A percentile compares a stretch with the other conserved stretches of the same genome.
These are phyloP conservation scores for Cyrtonyx montezumae DNA, from an alignment of 2,113 vertebrate genomes.

Conservation along the genomic window DNA sequence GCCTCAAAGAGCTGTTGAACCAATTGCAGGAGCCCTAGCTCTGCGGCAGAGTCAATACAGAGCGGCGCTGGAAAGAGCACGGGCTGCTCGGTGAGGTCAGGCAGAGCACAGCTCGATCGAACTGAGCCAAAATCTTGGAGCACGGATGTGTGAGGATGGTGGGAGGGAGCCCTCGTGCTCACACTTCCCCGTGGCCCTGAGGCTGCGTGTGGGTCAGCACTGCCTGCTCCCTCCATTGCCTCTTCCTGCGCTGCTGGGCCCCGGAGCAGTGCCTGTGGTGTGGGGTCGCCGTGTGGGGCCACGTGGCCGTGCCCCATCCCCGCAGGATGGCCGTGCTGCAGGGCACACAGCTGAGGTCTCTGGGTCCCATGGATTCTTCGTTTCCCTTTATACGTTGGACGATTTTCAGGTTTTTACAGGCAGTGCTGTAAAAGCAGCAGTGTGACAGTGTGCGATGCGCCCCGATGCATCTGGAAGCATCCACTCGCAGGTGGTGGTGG, in stretches of 20 bases:
- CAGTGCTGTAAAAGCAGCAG: neutral
- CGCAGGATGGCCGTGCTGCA: rapidly evolving
- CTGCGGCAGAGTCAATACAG: neutral
- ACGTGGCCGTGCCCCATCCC: neutral
- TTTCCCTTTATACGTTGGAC: neutral
- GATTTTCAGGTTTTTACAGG: neutral
- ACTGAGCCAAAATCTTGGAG: neutral
- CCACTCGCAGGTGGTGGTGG: neutral
- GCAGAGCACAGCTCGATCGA: neutral
- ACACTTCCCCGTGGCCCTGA: neutral
- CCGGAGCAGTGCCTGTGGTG: neutral
- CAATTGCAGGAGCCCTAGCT: neutral
- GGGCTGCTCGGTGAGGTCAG: constrained; percentile 12
- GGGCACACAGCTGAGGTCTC: neutral
- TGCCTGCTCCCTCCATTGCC: neutral
- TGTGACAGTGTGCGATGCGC: neutral
- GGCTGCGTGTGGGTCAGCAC: neutral
- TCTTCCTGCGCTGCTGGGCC: neutral
- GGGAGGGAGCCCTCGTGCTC: neutral
- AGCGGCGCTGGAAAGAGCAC: constrained; percentile 25
- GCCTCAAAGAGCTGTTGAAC: constrained; percentile 5
- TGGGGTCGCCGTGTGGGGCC: neutral
- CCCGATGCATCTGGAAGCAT: neutral
- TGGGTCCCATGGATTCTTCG: neutral
- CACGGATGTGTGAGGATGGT: neutral